phyloP scores from a whole-genome alignment of 1,140 invertebrate genomes.

The Eupristina koningsbergeri region DNA sequence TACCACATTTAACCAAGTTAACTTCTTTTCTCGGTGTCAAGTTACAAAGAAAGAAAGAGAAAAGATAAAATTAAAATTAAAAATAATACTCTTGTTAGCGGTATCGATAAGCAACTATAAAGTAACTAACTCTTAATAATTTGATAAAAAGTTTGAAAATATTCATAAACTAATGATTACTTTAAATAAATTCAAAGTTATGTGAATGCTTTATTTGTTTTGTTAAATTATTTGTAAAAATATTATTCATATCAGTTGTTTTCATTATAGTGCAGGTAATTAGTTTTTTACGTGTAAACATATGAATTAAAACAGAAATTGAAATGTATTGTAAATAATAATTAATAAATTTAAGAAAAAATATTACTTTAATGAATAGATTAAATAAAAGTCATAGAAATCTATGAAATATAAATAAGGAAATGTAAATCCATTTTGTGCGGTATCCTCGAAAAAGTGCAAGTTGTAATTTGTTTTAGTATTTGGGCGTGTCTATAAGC shows the following conservation, averaged over 20 bases:
- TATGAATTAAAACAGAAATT: background rate
- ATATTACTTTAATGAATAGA: background rate
- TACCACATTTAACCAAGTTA: background rate
- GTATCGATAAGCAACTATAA: constrained; percentile 15
- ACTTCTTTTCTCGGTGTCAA: constrained; percentile 8
- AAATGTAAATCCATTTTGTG: constrained; percentile 26
- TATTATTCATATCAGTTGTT: background rate
- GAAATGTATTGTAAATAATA: background rate
- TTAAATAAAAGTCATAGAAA: constrained; percentile 5
- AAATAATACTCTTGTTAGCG: background rate
- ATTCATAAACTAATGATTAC: too few relatives aligned
- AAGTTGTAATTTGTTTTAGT: constrained; percentile 48
- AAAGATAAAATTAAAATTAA: background rate
- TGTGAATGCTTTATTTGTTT: background rate
- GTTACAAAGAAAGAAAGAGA: background rate
- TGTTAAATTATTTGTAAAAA: background rate
- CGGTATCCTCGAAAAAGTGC: constrained; percentile 40
- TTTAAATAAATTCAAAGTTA: background rate
- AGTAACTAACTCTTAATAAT: constrained; percentile 30
- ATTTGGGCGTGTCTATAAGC: constrained; percentile 37
- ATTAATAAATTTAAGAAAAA: background rate
- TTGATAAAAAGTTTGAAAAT: background rate
- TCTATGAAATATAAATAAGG: constrained; percentile 27
- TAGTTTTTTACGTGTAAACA: background rate
- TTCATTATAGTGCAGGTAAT: background rate